phyloP scores from a whole-genome alignment of 2,797 vertebrate genomes.

The Bufotes viridis region DNA sequence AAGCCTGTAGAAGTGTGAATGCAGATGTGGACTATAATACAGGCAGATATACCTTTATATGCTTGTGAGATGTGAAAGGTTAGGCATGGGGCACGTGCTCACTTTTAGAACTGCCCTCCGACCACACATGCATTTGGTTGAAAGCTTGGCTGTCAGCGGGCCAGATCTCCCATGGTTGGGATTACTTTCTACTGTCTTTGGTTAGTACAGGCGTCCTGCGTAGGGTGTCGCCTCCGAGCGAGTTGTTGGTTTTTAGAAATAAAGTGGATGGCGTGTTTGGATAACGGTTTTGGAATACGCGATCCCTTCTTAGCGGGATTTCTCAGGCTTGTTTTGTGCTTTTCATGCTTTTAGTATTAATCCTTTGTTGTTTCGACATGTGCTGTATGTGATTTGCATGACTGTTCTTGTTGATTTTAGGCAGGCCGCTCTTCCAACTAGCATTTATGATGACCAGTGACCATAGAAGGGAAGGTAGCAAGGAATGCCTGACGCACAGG shows the following conservation, averaged over 20 bases:
- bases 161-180: not conserved
- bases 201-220: not conserved
- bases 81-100: not conserved
- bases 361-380: conserved; percentile 36
- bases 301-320: conserved; percentile 24
- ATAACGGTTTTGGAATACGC: conserved; percentile 20
- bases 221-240: not conserved
- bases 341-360: conserved; percentile 41
- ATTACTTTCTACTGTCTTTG: not conserved
- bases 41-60: not conserved
- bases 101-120: not conserved
- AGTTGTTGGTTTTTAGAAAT: conserved; percentile 15
- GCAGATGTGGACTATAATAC: not conserved
- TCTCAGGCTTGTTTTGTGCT: conserved; percentile 23
- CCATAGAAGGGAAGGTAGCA: not conserved
- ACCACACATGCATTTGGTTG: not conserved
- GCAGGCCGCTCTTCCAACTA: not conserved
- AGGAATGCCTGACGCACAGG: not conserved
- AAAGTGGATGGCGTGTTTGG: conserved; percentile 19
- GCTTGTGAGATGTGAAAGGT: too few relatives aligned
- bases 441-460: not conserved
- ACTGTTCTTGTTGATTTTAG: not conserved
- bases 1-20: not conserved
- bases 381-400: conserved; percentile 8
- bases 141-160: not conserved